Evolutionary conservation across 2,113 vertebrate species (phyloP).

Genomic region (Mixornis gularis): DNA sequence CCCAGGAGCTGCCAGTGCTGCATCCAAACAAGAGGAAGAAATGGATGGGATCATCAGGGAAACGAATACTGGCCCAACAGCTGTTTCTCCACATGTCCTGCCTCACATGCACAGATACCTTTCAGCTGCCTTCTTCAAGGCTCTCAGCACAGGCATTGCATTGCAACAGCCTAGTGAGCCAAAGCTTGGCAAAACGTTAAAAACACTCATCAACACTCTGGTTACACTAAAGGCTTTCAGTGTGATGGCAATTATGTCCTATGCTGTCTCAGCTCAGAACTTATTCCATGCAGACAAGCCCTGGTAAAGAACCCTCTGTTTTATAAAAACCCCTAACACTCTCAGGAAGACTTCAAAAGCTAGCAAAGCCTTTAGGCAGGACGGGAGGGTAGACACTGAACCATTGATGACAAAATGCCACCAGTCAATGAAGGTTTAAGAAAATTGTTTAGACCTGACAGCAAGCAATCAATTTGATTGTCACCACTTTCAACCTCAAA

Average conservation of each 20-base stretch:
- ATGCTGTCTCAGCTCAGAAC: background rate
- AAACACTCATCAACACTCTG: background rate
- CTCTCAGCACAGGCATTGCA: background rate
- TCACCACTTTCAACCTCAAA: background rate
- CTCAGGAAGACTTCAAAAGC: background rate
- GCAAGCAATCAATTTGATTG: background rate
- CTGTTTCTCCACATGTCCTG: background rate
- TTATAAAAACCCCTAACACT: background rate
- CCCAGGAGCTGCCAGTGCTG: background rate
- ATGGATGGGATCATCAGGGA: background rate
- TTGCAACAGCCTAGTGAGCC: background rate
- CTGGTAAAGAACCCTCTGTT: background rate
- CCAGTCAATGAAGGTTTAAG: background rate
- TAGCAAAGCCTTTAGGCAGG: background rate
- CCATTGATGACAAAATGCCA: background rate
- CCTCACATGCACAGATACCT: background rate
- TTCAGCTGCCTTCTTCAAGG: background rate
- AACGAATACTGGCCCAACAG: background rate
- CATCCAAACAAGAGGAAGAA: conserved; percentile 13
- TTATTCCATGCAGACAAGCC: background rate
- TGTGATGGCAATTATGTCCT: background rate
- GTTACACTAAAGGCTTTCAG: background rate
- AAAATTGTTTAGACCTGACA: background rate
- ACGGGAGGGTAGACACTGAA: background rate
- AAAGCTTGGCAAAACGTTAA: background rate